Base-by-base conservation (phyloP, 2,888 invertebrate genomes). In the Philereme transversata region DNA sequence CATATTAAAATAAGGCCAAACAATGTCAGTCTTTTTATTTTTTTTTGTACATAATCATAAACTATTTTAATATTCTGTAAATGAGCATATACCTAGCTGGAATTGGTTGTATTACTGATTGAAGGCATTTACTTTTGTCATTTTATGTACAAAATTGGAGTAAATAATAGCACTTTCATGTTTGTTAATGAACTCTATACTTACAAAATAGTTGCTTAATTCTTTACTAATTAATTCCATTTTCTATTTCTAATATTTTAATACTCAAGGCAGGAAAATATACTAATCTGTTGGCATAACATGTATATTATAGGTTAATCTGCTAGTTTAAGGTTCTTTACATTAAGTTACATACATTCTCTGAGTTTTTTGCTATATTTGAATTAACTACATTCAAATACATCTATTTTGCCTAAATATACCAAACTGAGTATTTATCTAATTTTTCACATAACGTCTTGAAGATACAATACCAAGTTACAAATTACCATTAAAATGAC, bases 391-490 rank as follows among this genome's bases (percentile, higher is more conserved):
- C 66, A 56, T 60, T 65, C 58, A 67, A 55, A 63, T 67, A 70
- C 63, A 68, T 66, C 54, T 72, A 71, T 62, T 51, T 68, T 66
- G 67, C 72, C 68, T 78, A 74, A 74, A 69, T 66, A 77, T 73
- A 78, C 72, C 69, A 79, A 79, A 77, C 72, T 82, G 82, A 83
- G 83, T 83, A 83, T 83, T 83, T 69, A 66, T 75, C 72, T 73
- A 77, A 73, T 70, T 74, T 75, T 73, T 66, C 73, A 71, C 71
- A 71, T 65, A 67, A 70, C 57, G 59, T 69, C 52, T 53, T 57
- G 59, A 57, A 72, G 70, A 64, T 74, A 70, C 64, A 75, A 66
- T 62, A 72, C 70, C 53, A 65, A 79, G 60, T 75, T 76, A 81
- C 75, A 76, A 60, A 50, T 65, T 59, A 60, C 51, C 40, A 79